Percentiles rank a stretch among this genome's conserved stretches.
These are phyloP conservation scores for Strix uralensis DNA, from an alignment of 2,113 vertebrate species.

Conservation along the genomic window DNA sequence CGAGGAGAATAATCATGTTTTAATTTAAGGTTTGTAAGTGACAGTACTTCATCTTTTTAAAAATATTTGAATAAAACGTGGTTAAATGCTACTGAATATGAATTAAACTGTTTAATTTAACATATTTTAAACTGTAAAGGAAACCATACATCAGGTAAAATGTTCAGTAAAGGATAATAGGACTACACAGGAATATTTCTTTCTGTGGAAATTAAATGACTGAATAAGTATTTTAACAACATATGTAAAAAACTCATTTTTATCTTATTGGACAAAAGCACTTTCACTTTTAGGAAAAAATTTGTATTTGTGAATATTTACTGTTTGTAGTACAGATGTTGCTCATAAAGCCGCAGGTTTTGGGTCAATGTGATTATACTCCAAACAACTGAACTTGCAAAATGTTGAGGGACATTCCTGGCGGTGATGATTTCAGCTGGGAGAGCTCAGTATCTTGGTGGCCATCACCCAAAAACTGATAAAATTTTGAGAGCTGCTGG, in stretches of 20 bases:
- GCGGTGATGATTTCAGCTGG: not conserved
- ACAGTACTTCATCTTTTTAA: not conserved
- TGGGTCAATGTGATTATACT: not conserved
- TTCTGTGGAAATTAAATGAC: slow-evolving; percentile 10
- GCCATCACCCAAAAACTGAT: not conserved
- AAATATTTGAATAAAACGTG: slow-evolving; percentile 33
- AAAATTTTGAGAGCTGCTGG: not conserved
- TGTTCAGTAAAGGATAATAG: not conserved
- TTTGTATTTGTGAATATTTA: not conserved
- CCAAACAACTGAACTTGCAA: not conserved
- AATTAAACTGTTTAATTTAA: slow-evolving; percentile 43
- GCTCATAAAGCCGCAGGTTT: not conserved
- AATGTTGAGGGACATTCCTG: not conserved
- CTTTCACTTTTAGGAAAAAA: not conserved
- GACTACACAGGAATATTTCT: not conserved
- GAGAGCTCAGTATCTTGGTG: not conserved
- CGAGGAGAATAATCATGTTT: not conserved
- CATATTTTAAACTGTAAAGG: slow-evolving; percentile 2
- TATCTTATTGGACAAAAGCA: not conserved
- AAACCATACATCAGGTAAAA: not conserved
- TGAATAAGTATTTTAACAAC: not conserved
- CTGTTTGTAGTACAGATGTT: not conserved
- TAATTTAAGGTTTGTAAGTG: not conserved
- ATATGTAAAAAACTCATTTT: not conserved
- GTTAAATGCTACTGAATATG: slow-evolving; percentile 6